A percentile compares a stretch with the other conserved stretches of the same genome.
Evolutionary conservation across 2,113 vertebrate species (phyloP).

Genomic region (Rattus rattus): DNA sequence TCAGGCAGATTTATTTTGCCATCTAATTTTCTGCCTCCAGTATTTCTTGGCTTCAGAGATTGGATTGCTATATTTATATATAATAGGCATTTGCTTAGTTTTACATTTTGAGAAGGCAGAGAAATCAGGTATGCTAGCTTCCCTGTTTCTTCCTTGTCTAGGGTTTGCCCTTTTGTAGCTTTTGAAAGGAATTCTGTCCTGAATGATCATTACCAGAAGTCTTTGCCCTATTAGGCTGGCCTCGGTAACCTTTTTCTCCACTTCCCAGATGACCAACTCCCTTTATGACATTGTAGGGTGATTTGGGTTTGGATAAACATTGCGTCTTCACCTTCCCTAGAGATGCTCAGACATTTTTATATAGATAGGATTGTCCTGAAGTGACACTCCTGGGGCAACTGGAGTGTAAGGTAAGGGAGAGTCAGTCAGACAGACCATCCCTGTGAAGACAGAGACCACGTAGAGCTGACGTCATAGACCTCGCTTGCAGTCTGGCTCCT

Average conservation of each 20-base stretch:
- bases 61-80: not conserved
- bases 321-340: not conserved
- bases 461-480: not conserved
- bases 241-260: not conserved
- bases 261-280: not conserved
- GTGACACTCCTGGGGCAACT: not conserved
- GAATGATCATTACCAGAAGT: slow-evolving; percentile 17
- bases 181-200: not conserved
- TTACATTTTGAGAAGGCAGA: slow-evolving; percentile 26
- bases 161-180: not conserved
- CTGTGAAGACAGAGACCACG: not conserved
- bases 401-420: not conserved
- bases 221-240: not conserved
- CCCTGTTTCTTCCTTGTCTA: slow-evolving; percentile 5
- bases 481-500: not conserved
- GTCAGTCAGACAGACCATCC: not conserved
- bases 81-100: not conserved
- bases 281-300: not conserved
- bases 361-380: not conserved
- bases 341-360: not conserved
- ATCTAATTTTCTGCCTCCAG: slow-evolving; percentile 15
- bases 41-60: not conserved
- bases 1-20: slow-evolving; percentile 32
- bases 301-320: not conserved
- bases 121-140: not conserved